phyloP scores from a whole-genome alignment of 2,888 invertebrate genomes.

The Adela reaumurella region DNA sequence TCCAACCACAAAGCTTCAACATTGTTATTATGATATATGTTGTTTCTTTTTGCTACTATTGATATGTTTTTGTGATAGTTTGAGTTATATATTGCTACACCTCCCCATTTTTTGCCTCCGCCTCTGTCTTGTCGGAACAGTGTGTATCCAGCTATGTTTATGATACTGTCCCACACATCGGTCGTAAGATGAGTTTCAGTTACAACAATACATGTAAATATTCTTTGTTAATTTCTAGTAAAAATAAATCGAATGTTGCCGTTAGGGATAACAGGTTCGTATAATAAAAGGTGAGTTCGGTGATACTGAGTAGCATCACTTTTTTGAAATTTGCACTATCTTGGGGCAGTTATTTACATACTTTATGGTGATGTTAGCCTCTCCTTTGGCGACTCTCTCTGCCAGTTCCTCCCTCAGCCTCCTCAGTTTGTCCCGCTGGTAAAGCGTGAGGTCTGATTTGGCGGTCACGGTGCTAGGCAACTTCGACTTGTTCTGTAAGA shows the following conservation, averaged over 20 bases:
- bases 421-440: not conserved
- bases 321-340: not conserved
- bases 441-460: not conserved
- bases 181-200: not conserved
- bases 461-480: not conserved
- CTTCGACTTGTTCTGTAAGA: not conserved
- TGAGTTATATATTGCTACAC: not conserved
- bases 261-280: slow-evolving; percentile 1
- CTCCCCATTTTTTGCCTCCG: not conserved
- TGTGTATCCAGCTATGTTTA: not conserved
- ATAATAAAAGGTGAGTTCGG: not conserved
- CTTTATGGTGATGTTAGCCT: not conserved
- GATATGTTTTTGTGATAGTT: not conserved
- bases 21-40: not conserved
- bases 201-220: not conserved
- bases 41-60: not conserved
- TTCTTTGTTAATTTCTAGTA: not conserved
- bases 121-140: not conserved
- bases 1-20: slow-evolving; percentile 1
- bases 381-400: not conserved
- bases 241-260: not conserved
- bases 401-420: not conserved
- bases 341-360: not conserved
- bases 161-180: not conserved
- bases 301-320: not conserved